Base-by-base conservation (phyloP, 2,797 vertebrate species). In the Cirrhinus mrigala region DNA sequence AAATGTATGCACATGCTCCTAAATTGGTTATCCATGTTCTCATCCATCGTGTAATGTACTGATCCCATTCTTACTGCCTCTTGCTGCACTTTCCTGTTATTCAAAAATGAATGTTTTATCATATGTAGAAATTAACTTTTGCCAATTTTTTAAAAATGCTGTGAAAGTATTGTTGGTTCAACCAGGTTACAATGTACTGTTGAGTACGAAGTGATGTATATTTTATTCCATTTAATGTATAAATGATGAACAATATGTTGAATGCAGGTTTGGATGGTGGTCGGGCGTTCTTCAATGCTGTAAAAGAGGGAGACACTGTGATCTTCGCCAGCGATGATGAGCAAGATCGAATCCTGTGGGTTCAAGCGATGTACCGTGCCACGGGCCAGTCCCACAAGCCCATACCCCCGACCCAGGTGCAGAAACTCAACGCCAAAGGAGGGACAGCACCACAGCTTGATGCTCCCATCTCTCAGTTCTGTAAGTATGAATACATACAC, bases 341-440 rank as follows among this genome's bases (percentile, higher is more conserved):
- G 87, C 98, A 99, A 92, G 98, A 99, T 90, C 96, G 98, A 33
- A 99, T 99, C 91, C 94, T 99, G 64, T 99, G 98, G 98, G 98
- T 99, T 85, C 98, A 99, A 92, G 98, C 98, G 81, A 99, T 99
- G 98, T 99, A 99, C 86, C 94, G 98, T 87, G 98, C 98, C 89
- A 99, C 98, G 0, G 98, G 98, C 46, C 98, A 99, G 92, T 98
- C 98, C 0, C 98, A 99, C 95, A 99, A 99, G 91, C 98, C 98
- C 9, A 94, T 99, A 62, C 98, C 98, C 0, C 98, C 98, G 0
- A 99, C 98, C 68, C 98, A 99, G 94, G 97, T 99, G 89, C 98
- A 99, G 94, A 99, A 99, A 88, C 97, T 99, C 90, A 99, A 99
- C 29, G 96, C 98, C 75, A 97, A 97, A 93, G 96, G 97, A 87